Evolutionary conservation across 2,888 invertebrate genomes (phyloP), one percentile per base, ranked within the genome.

Genomic region (Apomyelois bistriatella): DNA sequence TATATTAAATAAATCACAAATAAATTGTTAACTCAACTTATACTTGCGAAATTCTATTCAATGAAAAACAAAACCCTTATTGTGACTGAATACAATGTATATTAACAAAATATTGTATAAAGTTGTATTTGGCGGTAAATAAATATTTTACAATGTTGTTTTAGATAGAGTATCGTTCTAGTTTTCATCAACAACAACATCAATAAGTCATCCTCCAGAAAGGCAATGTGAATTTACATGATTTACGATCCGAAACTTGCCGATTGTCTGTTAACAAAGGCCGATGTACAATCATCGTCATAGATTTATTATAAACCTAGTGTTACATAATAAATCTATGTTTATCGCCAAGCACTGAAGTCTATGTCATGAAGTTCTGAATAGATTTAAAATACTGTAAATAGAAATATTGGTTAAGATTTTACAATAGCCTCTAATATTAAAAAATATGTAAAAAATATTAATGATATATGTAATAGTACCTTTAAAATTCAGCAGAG

Each of bases 381-480:
- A 61, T 54, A 42, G 53, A 52, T 54, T 56, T 56, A 54, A 60
- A 62, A 63, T 61, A 64, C 57, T 62, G 60, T 55, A 42, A 42
- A 52, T 22, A 17, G 43, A 57, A 59, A 57, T 56, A 38, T 53
- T 56, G 55, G 53, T 54, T 57, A 58, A 53, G 53, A 46, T 47
- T 54, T 55, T 55, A 60, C 53, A 54, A 62, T 65, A 71, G 70
- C 70, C 70, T 71, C 70, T 66, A 61, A 53, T 58, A 58, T 48
- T 51, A 50, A 48, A 38, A 47, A 46, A 22, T 47, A 32, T 47
- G 41, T 32, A 53, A 43, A 51, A 51, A 40, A 53, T 53, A 50
- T 49, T 42, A 53, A 53, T 56, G 52, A 56, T 48, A 22, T 52
- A 40, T 37, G 47, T 49, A 32, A 43, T 43, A 52, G 43, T 40